Conservation (phyloP, 2,797 vertebrate species). For the Ispidina lecontei region DNA sequence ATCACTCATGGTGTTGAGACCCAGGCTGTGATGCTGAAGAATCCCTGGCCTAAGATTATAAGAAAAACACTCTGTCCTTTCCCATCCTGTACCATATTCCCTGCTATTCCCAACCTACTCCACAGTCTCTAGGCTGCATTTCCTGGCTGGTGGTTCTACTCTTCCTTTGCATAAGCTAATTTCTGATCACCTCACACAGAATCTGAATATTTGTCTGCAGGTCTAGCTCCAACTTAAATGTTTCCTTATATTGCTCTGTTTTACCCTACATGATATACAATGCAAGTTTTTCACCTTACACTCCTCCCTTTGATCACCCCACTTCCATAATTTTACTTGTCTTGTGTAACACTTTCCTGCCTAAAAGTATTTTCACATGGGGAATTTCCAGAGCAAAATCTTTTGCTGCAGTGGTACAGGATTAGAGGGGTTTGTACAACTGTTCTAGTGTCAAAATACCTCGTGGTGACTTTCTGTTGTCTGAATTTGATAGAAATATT, state of each 20-base stretch:
- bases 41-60: neutral
- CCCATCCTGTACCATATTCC: neutral
- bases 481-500: neutral
- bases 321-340: neutral
- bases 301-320: neutral
- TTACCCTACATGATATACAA: neutral
- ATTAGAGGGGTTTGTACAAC: neutral
- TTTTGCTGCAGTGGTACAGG: neutral
- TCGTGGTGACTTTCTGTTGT: neutral
- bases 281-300: neutral
- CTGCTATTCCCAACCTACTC: neutral
- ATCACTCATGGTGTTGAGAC: neutral
- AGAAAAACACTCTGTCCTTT: neutral
- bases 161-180: constrained; percentile 6
- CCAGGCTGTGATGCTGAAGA: neutral
- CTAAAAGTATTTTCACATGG: neutral
- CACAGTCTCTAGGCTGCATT: neutral
- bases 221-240: neutral
- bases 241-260: neutral
- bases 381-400: neutral
- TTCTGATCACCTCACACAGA: neutral
- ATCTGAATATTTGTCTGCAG: neutral
- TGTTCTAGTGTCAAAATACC: neutral
- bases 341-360: neutral
- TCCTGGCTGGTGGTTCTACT: constrained; percentile 29